Base-by-base conservation (phyloP, 2,888 invertebrate genomes). In the Deilephila porcellus region DNA sequence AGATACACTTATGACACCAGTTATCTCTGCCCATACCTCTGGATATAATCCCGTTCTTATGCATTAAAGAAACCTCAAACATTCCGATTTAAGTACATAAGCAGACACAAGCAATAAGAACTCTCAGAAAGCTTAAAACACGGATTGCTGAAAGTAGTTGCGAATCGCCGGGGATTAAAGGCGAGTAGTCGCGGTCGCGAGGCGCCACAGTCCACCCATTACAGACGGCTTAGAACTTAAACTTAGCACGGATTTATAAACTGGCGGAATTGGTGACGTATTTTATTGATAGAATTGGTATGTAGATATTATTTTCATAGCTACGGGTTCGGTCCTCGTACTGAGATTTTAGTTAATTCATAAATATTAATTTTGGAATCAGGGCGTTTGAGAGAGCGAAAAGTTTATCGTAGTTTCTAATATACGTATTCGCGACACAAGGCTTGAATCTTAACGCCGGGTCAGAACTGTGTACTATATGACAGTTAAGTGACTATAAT, bases 111-210 rank as follows among this genome's bases (percentile, higher is more conserved):
- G 6, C 19, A 56, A 56, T 56, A 56, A 56, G 56, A 56, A 56
- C 56, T 56, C 56, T 56, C 56, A 17, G 56, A 56, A n/a, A 56
- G 56, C 56, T 60, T 60, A 60, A 32, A 25, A 14, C 60, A 60
- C 60, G 60, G 60, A 4, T 25, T 60, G 60, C 20, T 60, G 25
- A 60, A 29, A 60, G 56, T 56, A 56, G 17, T 56, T 25, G 17
- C 60, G 25, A 60, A 60, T 29, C 60, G 25, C 29, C 11, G 17
- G 60, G 60, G 60, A 60, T 60, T 60, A 60, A 25, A 29, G 19
- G 60, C 29, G 60, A 29, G 29, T 25, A 60, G 60, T 29, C 60
- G 4, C 60, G 60, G 29, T 29, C 29, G 29, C 29, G 60, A 14
- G 29, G 14, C 60, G 25, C 29, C 60, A 56, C 56, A 56, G n/a